Base-by-base conservation (phyloP, 2,888 invertebrate genomes). In the Melieria picta region DNA sequence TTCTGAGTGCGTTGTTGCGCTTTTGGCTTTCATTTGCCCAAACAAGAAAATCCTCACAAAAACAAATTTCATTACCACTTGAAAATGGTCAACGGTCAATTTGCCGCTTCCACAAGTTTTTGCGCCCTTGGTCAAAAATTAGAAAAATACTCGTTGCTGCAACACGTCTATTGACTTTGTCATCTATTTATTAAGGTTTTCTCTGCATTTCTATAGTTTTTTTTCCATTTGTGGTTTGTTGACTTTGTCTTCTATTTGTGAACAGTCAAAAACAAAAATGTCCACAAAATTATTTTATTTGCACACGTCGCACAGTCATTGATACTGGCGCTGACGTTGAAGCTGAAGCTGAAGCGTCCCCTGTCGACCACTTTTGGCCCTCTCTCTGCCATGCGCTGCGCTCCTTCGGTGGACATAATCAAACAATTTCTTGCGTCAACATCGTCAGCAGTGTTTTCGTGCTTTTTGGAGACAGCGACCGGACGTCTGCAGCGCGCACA, bases 361-460 rank as follows among this genome's bases (percentile, higher is more conserved):
- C 3, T 50, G 11, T 50, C 50, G 7, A 10, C 50, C 11, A 50
- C 50, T 7, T 50, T 30, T 3, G 30, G 30, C 30, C 30, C 1
- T 2, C 52, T n/a, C 52, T 6, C 52, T n/a, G 7, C 13, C 57
- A 13, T 13, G 4, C 57, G 16, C 30, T 61, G n/a, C 6, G 45
- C 45, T 45, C 61, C 61, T 45, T 30, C 45, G 61, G 46, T 9
- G 61, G 61, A 61, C 61, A 61, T 61, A 61, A 61, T 61, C 61
- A 61, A 61, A 71, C 43, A 71, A 65, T 65, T 71, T 61, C 71
- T 55, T 61, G 56, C 47, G 61, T 60, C 46, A 71, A 71, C 55
- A 65, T 71, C 52, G 52, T n/a, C 58, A 58, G 58, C 58, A 58
- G 30, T 30, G 30, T 30, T 30, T 30, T 30, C 3, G 30, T 30